These are phyloP conservation scores for Drosophila melanosoma DNA, from an alignment of 2,888 invertebrate genomes.

Conservation along the genomic window DNA sequence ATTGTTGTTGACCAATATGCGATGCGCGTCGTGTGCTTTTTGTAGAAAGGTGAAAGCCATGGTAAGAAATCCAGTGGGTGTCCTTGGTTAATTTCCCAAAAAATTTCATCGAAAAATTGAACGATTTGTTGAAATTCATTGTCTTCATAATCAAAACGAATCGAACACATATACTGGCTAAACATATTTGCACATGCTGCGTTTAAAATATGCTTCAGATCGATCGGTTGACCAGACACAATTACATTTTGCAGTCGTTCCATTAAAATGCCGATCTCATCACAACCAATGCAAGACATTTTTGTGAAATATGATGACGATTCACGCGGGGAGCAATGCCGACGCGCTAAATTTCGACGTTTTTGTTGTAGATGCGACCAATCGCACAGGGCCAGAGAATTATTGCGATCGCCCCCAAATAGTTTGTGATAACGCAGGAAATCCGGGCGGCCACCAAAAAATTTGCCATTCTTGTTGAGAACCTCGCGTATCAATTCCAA, in stretches of 20 bases:
- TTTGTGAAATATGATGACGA: conserved; percentile 89
- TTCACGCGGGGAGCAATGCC: conserved; percentile 92
- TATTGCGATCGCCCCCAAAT: conserved; percentile 93
- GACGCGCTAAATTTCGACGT: conserved; percentile 91
- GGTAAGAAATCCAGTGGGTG: conserved; percentile 95
- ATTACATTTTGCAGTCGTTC: conserved; percentile 86
- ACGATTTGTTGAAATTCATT: conserved; percentile 89
- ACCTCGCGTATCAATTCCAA: conserved; percentile 90
- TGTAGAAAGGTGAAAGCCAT: conserved; percentile 91
- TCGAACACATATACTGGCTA: conserved; percentile 93
- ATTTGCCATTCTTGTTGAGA: conserved; percentile 91
- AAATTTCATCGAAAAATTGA: conserved; percentile 92
- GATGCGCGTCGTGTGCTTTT: conserved; percentile 88
- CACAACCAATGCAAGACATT: conserved; percentile 89
- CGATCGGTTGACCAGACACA: conserved; percentile 83
- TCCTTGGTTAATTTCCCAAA: conserved; percentile 96
- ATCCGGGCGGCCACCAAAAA: conserved; percentile 93
- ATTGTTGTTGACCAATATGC: conserved; percentile 90
- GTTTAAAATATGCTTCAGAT: conserved; percentile 90
- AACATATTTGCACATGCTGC: conserved; percentile 94
- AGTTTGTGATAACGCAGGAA: conserved; percentile 92
- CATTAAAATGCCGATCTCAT: conserved; percentile 88
- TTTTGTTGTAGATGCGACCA: conserved; percentile 94
- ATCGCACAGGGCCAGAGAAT: conserved; percentile 94
- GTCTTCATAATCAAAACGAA: conserved; percentile 90